Percentiles rank a stretch among this genome's conserved stretches.
phyloP scores from a whole-genome alignment of 2,797 vertebrate genomes.

The Crypturellus tataupa region DNA sequence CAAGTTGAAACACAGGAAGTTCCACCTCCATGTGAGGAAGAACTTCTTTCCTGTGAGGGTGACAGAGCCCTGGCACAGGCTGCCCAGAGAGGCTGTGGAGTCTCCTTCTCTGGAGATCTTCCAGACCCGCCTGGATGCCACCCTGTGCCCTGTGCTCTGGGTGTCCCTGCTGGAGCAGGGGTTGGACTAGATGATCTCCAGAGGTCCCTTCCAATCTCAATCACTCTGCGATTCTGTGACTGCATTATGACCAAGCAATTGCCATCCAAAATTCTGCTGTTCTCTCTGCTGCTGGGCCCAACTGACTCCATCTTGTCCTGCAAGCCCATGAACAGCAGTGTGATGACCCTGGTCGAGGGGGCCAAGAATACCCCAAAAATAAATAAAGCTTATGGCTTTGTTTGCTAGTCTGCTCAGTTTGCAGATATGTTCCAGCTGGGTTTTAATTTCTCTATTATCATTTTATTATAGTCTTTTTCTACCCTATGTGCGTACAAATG shows the following conservation, averaged over 20 bases:
- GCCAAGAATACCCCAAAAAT: background rate
- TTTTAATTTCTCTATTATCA: background rate
- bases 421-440: background rate
- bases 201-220: too few species aligned
- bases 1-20: too few species aligned
- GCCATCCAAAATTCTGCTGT: background rate
- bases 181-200: too few species aligned
- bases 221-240: too few species aligned
- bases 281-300: background rate
- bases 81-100: too few species aligned
- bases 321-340: background rate
- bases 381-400: constrained; percentile 13
- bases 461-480: background rate
- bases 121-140: too few species aligned
- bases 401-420: background rate
- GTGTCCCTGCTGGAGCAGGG: too few species aligned
- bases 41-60: too few species aligned
- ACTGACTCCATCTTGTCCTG: background rate
- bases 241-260: background rate
- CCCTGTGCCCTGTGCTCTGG: too few species aligned
- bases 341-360: background rate
- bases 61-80: too few species aligned
- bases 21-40: too few species aligned
- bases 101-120: too few species aligned
- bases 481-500: background rate